A percentile compares a stretch with the other conserved stretches of the same genome.
Evolutionary conservation across 2,888 invertebrate species (phyloP).

Genomic region (Troides aeacus): DNA sequence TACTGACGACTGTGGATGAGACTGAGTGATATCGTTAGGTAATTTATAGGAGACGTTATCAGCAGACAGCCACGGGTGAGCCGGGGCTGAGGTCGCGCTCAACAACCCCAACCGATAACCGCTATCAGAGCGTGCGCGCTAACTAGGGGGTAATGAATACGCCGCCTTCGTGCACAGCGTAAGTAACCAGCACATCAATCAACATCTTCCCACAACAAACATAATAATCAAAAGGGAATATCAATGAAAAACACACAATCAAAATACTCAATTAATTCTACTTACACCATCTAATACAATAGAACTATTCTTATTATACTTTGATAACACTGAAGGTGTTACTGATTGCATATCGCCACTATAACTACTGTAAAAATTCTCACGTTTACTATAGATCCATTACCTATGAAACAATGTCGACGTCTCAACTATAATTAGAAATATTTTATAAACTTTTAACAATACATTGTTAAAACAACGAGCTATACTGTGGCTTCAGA

Average conservation of each 20-base stretch:
- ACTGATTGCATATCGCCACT: background rate
- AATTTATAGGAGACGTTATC: conserved; percentile 70
- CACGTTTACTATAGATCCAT: background rate
- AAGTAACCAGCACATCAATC: conserved; percentile 24
- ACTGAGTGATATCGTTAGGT: conserved; percentile 44
- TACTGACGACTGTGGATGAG: conserved; percentile 45
- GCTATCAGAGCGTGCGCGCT: conserved; percentile 58
- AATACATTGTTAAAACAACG: conserved; percentile 1
- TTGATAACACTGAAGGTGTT: background rate
- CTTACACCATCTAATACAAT: conserved; percentile 1
- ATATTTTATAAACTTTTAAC: background rate
- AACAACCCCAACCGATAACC: conserved; percentile 57
- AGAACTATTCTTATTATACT: background rate
- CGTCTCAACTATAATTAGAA: background rate
- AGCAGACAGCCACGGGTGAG: conserved; percentile 45
- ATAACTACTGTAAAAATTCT: background rate
- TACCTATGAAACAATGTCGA: background rate
- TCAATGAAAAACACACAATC: background rate
- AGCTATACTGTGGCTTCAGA: conserved; percentile 1
- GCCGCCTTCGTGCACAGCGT: conserved; percentile 42
- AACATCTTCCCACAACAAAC: background rate
- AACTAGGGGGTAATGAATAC: conserved; percentile 71
- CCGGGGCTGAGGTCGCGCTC: conserved; percentile 58
- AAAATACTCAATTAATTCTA: background rate
- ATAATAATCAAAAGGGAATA: background rate